These are phyloP conservation scores for Patiria miniata DNA, from an alignment of 35 echinoderm and acorn worm species.

Conservation along the genomic window DNA sequence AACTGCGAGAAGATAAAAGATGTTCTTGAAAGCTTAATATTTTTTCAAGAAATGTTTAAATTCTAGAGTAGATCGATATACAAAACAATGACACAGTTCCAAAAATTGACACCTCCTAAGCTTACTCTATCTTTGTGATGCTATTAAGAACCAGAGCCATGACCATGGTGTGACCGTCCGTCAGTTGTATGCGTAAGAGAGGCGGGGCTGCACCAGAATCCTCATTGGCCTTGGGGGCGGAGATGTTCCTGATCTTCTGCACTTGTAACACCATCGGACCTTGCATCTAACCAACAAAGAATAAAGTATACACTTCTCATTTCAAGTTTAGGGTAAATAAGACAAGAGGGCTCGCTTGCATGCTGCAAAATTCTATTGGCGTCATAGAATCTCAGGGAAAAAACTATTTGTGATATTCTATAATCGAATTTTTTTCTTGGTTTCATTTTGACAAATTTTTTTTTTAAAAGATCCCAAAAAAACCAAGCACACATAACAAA, in stretches of 20 bases:
- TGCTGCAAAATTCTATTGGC: background rate
- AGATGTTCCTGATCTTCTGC: slow-evolving; percentile 83
- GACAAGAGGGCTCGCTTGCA: background rate
- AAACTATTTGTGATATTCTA: background rate
- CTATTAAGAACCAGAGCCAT: slow-evolving; percentile 64
- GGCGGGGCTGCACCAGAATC: slow-evolving; percentile 78
- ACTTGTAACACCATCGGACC: slow-evolving; percentile 90
- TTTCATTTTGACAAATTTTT: background rate
- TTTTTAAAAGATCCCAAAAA: background rate
- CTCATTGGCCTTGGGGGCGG: slow-evolving; percentile 92
- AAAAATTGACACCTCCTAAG: too few relatives aligned
- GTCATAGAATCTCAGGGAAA: background rate
- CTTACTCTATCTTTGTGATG: slow-evolving; percentile 85
- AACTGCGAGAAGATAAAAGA: slow-evolving; percentile 34
- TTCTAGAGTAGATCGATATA: too few relatives aligned
- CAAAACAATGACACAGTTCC: too few relatives aligned
- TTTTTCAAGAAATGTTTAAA: too few relatives aligned
- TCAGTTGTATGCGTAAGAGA: slow-evolving; percentile 80
- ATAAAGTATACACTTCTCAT: slow-evolving; percentile 8
- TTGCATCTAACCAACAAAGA: slow-evolving; percentile 52
- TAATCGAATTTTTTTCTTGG: background rate
- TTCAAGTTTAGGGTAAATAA: background rate
- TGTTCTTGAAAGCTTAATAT: too few relatives aligned
- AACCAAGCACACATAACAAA: background rate
- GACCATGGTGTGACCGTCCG: slow-evolving; percentile 74